Evolutionary conservation across 2,888 invertebrate species (phyloP).

Genomic region (Andrena flavipes): DNA sequence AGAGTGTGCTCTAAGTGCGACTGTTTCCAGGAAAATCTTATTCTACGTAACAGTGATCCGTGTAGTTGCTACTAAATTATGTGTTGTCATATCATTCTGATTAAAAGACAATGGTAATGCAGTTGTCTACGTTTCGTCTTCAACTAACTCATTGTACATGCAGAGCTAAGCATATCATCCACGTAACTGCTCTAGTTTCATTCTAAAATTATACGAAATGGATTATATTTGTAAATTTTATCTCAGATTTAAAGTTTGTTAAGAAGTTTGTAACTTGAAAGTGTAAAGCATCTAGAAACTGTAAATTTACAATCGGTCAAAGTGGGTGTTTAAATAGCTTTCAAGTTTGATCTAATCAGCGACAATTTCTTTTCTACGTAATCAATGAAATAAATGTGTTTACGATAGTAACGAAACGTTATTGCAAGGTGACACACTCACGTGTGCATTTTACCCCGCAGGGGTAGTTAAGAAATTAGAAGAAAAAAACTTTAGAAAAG

Average conservation of each 20-base stretch:
- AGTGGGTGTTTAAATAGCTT: background rate
- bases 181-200: too few species aligned
- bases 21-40: background rate
- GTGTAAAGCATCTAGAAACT: background rate
- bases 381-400: background rate
- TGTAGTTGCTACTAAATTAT: too few species aligned
- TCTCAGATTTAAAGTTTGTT: background rate
- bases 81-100: too few species aligned
- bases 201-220: background rate
- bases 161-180: too few species aligned
- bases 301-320: background rate
- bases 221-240: background rate
- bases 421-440: background rate
- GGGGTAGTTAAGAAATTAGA: too few species aligned
- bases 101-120: too few species aligned
- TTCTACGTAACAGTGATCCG: background rate
- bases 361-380: background rate
- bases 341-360: background rate
- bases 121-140: too few species aligned
- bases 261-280: too few species aligned
- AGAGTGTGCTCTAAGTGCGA: background rate
- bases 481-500: too few species aligned
- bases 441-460: too few species aligned
- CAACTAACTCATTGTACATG: too few species aligned
- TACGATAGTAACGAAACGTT: background rate